Conservation (phyloP, 2,888 invertebrate genomes). For the Seira sanloemensis region DNA sequence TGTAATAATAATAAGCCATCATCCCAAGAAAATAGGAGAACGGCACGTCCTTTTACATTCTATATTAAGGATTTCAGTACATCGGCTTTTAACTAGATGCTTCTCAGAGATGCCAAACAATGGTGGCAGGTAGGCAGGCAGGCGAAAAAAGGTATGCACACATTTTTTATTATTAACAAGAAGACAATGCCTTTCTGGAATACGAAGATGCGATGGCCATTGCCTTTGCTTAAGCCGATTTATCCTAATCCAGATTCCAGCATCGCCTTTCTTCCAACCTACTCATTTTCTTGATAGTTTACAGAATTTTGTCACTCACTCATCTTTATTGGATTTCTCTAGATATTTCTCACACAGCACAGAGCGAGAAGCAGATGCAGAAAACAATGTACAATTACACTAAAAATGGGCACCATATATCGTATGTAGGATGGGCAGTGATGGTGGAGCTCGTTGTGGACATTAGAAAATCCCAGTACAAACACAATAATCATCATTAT, state of each 20-base stretch:
- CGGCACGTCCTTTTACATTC: constrained; percentile 43
- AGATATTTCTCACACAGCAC: constrained; percentile 6
- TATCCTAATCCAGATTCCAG: constrained; percentile 64
- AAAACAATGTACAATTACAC: background rate
- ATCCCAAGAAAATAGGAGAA: constrained; percentile 27
- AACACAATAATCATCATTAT: constrained; percentile 37
- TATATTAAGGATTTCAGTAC: constrained; percentile 50
- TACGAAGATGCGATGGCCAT: too few relatives aligned
- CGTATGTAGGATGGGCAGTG: background rate
- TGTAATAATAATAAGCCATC: constrained; percentile 30
- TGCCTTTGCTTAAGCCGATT: constrained; percentile 55
- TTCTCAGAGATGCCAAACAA: constrained; percentile 40
- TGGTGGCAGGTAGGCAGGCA: constrained; percentile 44
- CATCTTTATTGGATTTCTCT: constrained; percentile 52
- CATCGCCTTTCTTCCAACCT: constrained; percentile 58
- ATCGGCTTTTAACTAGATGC: constrained; percentile 58
- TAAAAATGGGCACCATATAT: background rate
- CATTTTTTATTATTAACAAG: background rate
- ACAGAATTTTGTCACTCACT: constrained; percentile 62
- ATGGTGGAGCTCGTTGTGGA: background rate
- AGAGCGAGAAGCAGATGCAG: constrained; percentile 46
- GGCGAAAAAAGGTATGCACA: constrained; percentile 9
- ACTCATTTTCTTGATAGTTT: constrained; percentile 60
- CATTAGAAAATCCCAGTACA: background rate
- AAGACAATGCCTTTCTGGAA: constrained; percentile 54